Evolutionary conservation across 1,140 invertebrate species (phyloP), one percentile per base, ranked within the genome.

Genomic region (Diploscapter pachys): DNA sequence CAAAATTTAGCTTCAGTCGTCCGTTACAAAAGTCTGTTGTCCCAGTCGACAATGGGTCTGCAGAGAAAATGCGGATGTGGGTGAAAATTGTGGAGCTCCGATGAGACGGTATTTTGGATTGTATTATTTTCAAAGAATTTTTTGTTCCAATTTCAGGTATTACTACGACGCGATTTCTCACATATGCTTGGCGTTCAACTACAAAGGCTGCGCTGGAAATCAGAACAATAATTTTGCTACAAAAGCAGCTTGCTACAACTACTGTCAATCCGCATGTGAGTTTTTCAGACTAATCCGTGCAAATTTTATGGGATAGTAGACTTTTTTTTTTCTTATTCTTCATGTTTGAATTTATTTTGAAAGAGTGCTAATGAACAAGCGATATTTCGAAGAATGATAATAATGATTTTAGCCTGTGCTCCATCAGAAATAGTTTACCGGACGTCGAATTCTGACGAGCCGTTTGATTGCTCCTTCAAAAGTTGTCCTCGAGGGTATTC

Each of bases 131-230:
- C 31, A 31, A 31, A 31, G 31, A 31, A 31, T 31, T 31, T 31
- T 31, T 31, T 31, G 31, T 31, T 31, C 31, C 1, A 31, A 31
- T 31, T 31, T 74, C n/a, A 61, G 77, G 54, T 78, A 61, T 64
- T 62, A 72, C 51, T 78, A 77, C 65, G 64, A 67, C 13, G 52
- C 68, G 5, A 63, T 57, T 49, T 63, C 74, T 5, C 48, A 59
- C n/a, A 78, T 59, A 4, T 78, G 77, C 50, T 55, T 53, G 9
- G 65, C 77, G 9, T 78, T 78, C 75, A 66, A 56, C 49, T 78
- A 63, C 59, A 8, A 56, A 9, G 77, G 77, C 48, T 78, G 77
- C 71, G 77, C 66, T 3, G 77, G 77, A 49, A 78, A 78, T 63
- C 63, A 66, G 11, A 78, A 78, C 62, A 78, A 31, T 31, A 31